These are phyloP conservation scores for Notolepis coatsorum DNA, from an alignment of 2,797 vertebrate species.

Conservation along the genomic window DNA sequence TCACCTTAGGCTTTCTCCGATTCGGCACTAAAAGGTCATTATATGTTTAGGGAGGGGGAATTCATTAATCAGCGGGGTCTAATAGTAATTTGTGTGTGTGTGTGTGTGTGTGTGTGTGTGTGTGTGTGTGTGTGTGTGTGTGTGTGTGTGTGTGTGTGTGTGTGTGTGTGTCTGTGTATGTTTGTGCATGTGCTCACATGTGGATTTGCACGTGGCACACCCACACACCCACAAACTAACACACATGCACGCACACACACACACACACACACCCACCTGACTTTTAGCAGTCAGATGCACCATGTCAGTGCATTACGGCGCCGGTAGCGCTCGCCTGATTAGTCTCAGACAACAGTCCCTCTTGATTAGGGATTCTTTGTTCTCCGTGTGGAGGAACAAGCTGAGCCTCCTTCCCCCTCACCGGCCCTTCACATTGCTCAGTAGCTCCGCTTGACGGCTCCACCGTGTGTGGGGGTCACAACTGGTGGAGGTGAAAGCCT, in stretches of 20 bases:
- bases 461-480: constrained; percentile 63
- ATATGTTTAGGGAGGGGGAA: constrained; percentile 8
- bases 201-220: no score
- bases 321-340: constrained; percentile 23
- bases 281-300: no score
- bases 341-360: constrained; percentile 36
- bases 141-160: neutral
- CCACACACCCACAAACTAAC: no score
- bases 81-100: neutral
- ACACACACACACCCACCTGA: no score
- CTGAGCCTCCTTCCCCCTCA: constrained; percentile 72
- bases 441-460: constrained; percentile 74
- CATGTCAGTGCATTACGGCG: constrained; percentile 32
- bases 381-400: constrained; percentile 60
- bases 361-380: constrained; percentile 35
- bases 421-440: constrained; percentile 74
- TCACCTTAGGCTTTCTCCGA: no score
- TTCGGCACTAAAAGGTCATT: constrained; percentile 25
- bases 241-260: no score
- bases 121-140: constrained; percentile 8
- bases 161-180: no score
- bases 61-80: neutral
- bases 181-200: no score
- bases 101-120: constrained; percentile 1
- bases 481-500: constrained; percentile 78